Conservation (phyloP, 2,888 invertebrate species). For the Andrena trimmerana region DNA sequence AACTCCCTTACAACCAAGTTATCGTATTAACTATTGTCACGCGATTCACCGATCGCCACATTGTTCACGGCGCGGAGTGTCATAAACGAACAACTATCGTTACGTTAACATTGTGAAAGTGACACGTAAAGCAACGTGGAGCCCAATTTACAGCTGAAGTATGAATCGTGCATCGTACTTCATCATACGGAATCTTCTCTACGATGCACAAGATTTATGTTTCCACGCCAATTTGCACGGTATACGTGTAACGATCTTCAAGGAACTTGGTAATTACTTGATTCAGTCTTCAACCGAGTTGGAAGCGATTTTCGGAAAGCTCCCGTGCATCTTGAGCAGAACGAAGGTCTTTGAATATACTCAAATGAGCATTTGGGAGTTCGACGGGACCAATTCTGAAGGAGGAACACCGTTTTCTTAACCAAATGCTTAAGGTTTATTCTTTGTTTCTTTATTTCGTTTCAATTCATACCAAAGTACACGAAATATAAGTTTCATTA, state of each 20-base stretch:
- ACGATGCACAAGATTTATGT: conserved; percentile 8
- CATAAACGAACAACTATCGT: conserved; percentile 17
- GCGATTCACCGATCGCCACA: conserved; percentile 52
- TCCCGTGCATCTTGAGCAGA: conserved; percentile 37
- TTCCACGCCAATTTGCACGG: conserved; percentile 7
- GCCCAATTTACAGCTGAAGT: conserved; percentile 3
- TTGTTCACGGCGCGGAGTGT: conserved; percentile 19
- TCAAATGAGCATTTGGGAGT: conserved; percentile 46
- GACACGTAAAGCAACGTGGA: not conserved
- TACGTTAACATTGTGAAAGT: conserved; percentile 3
- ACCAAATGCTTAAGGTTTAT: conserved; percentile 18
- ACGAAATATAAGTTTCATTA: not conserved
- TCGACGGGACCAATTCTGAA: conserved; percentile 34
- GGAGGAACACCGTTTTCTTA: conserved; percentile 33
- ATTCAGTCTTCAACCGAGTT: conserved; percentile 29
- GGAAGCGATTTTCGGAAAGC: conserved; percentile 46
- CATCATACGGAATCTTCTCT: not conserved
- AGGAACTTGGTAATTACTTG: conserved; percentile 51
- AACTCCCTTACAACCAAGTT: conserved; percentile 40
- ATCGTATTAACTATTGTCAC: conserved; percentile 58
- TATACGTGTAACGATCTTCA: not conserved
- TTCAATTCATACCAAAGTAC: not conserved
- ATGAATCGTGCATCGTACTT: conserved; percentile 6
- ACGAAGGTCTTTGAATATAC: conserved; percentile 43
- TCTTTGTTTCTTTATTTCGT: not conserved